phyloP scores from a whole-genome alignment of 53 echinoderm and acorn worm species.

The Patiria pectinifera region DNA sequence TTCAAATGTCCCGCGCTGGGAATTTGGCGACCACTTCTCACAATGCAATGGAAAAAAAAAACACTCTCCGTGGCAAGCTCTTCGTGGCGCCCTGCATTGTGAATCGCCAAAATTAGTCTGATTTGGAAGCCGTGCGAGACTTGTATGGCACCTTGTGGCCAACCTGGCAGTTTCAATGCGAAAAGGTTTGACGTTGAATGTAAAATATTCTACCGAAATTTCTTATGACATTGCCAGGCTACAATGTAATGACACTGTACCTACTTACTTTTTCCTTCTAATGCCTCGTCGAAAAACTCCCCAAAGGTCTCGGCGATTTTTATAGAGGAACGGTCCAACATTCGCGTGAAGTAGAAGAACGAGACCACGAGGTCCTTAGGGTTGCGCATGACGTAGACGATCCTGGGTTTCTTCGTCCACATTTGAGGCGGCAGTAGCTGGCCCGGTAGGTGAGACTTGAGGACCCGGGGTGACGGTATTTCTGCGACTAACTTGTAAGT shows the following conservation, averaged over 20 bases:
- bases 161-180: no score
- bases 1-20: no score
- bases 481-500: slow-evolving; percentile 12
- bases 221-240: background rate
- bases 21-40: no score
- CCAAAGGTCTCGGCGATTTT: background rate
- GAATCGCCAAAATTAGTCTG: no score
- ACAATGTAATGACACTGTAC: background rate
- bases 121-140: background rate
- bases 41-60: no score
- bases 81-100: no score
- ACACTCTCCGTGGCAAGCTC: no score
- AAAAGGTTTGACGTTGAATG: no score
- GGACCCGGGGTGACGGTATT: slow-evolving; percentile 51
- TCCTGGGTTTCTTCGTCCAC: slow-evolving; percentile 48
- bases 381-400: slow-evolving; percentile 58
- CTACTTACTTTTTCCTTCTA: background rate
- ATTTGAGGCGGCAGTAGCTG: slow-evolving; percentile 54
- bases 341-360: slow-evolving; percentile 23
- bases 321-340: background rate
- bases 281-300: background rate
- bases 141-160: background rate
- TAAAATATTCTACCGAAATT: background rate
- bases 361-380: slow-evolving; percentile 58
- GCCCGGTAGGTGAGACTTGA: slow-evolving; percentile 51